These are phyloP conservation scores for Polydrusus tereticollis DNA, from an alignment of 2,888 invertebrate species.

Conservation along the genomic window DNA sequence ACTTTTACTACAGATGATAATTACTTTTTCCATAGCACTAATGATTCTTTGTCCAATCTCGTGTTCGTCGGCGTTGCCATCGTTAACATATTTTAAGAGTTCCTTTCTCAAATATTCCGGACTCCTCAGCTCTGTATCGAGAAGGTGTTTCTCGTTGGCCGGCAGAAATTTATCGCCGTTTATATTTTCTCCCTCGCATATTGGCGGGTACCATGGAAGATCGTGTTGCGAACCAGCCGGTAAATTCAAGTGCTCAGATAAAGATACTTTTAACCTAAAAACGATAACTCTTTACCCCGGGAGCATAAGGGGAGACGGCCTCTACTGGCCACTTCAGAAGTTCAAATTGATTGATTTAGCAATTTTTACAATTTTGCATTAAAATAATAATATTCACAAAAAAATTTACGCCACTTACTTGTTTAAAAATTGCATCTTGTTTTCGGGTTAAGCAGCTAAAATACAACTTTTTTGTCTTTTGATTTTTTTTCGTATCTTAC, in stretches of 20 bases:
- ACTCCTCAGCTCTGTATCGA: constrained; percentile 58
- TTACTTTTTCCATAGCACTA: constrained; percentile 77
- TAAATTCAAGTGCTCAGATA: constrained; percentile 76
- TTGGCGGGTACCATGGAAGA: constrained; percentile 84
- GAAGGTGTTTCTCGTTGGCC: constrained; percentile 57
- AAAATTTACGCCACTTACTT: no score
- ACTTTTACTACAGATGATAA: no score
- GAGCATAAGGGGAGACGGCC: no score
- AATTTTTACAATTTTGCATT: no score
- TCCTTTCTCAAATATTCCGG: constrained; percentile 59
- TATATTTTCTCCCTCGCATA: constrained; percentile 69
- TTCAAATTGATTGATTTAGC: no score
- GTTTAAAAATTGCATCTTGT: no score
- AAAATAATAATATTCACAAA: no score
- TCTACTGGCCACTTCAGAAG: no score
- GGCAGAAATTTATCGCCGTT: constrained; percentile 64
- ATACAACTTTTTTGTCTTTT: no score
- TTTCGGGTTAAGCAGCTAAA: no score
- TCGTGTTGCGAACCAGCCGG: constrained; percentile 74
- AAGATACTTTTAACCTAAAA: constrained; percentile 69
- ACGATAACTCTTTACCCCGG: neutral
- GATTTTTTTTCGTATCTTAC: no score
- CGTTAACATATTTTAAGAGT: constrained; percentile 63
- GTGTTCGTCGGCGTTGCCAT: constrained; percentile 70
- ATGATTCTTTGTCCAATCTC: constrained; percentile 85